phyloP scores from a whole-genome alignment of 1,140 invertebrate genomes.

The Bathynomus jamesi region DNA sequence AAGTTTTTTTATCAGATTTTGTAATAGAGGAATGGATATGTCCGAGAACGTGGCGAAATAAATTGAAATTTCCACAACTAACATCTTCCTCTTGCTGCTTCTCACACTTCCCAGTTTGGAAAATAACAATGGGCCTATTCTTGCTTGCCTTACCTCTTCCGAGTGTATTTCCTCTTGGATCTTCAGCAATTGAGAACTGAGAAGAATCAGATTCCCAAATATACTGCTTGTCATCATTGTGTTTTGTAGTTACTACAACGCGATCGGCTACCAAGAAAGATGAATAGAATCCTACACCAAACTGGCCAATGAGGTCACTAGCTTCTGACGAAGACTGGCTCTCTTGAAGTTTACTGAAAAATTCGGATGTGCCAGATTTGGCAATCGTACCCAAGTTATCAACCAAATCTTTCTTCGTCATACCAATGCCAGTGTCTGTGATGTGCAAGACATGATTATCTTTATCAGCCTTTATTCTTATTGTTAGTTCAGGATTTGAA shows the following conservation, averaged over 20 bases:
- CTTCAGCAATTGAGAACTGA: slow-evolving; percentile 79
- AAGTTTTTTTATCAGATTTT: no score
- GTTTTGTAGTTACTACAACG: slow-evolving; percentile 89
- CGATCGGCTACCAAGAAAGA: slow-evolving; percentile 84
- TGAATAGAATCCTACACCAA: slow-evolving; percentile 97
- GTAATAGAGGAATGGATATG: no score
- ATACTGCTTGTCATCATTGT: slow-evolving; percentile 91
- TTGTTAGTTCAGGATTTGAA: slow-evolving; percentile 71
- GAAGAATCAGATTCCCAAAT: slow-evolving; percentile 96
- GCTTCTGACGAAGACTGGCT: slow-evolving; percentile 52
- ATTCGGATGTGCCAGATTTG: slow-evolving; percentile 98
- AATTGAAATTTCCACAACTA: no score
- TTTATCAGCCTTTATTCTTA: slow-evolving; percentile 93
- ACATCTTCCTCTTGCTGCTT: no score
- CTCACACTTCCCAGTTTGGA: no score
- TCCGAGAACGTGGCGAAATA: no score
- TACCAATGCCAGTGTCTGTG: slow-evolving; percentile 94
- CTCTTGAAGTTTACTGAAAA: slow-evolving; percentile 79
- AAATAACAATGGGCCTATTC: no score
- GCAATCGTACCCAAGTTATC: slow-evolving; percentile 98
- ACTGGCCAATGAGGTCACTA: slow-evolving; percentile 87
- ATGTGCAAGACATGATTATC: slow-evolving; percentile 91
- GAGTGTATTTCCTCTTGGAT: slow-evolving; percentile 87
- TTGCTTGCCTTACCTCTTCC: slow-evolving; percentile 80
- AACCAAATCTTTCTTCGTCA: slow-evolving; percentile 91